Conservation (phyloP, 2,797 vertebrate genomes). For the Euthynnus affinis region DNA sequence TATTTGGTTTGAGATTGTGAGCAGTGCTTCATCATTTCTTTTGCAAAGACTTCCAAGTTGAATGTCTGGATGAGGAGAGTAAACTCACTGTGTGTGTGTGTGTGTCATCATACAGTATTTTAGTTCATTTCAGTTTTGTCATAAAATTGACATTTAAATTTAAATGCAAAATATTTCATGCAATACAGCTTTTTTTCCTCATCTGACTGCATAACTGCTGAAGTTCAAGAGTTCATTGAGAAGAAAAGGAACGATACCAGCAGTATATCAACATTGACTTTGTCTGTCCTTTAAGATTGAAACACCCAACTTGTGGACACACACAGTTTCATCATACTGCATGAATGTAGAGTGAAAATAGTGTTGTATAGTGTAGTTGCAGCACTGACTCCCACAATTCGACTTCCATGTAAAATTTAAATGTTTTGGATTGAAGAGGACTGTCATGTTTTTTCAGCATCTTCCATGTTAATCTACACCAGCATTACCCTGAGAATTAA, state of each 20-base stretch:
- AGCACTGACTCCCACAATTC: not conserved
- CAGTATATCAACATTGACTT: conserved; percentile 26
- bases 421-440: not conserved
- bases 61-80: not conserved
- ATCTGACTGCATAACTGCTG: not conserved
- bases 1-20: not conserved
- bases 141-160: not conserved
- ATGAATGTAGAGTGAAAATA: not conserved
- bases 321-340: conserved; percentile 5
- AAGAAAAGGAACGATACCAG: conserved; percentile 10
- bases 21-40: not conserved
- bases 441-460: too few relatives aligned
- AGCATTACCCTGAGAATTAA: not conserved
- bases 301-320: conserved; percentile 4
- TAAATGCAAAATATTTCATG: not conserved
- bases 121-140: not conserved
- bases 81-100: not conserved
- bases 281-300: conserved; percentile 24
- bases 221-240: conserved; percentile 45
- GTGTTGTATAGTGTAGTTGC: not conserved
- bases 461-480: not conserved
- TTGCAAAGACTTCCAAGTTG: not conserved
- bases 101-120: not conserved
- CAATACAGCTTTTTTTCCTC: not conserved
- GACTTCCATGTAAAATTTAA: not conserved